Evolutionary conservation across 1,140 invertebrate species (phyloP), one percentile per base, ranked within the genome.

Genomic region (Hylaeus anthracinus): DNA sequence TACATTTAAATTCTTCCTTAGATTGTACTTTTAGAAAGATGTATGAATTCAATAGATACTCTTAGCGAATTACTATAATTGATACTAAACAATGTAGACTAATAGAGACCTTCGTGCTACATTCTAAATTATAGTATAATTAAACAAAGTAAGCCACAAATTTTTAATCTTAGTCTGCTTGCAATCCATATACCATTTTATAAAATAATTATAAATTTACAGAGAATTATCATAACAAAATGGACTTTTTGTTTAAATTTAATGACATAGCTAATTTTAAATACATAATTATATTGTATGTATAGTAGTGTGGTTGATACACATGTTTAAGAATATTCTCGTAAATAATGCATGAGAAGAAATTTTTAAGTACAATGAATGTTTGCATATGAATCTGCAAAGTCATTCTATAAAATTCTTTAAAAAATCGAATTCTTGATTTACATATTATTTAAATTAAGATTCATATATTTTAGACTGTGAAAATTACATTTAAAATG

Each of bases 41-140:
- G 55, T 77, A 60, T 14, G 43, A 84, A 74, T 81, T 71, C 12
- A 79, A 48, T 65, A 79, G 53, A 65, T 10, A 67, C 4, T 43
- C 60, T 72, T 60, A 82, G 45, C 26, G 5, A 79, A 86, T 66
- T 79, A 64, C 51, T 86, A 73, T 61, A 64, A 83, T 69, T 70
- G 76, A 72, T 86, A 71, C 64, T 51, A 76, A 74, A 39, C 14
- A 79, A 56, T 75, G 53, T 58, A 75, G 79, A 79, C 58, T 72
- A 77, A 66, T 71, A 83, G 84, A 77, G 72, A 76, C 64, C 48
- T 86, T 83, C 76, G 84, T 86, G 85, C 84, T 86, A 76, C 63
- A 86, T 75, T 86, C 66, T 55, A 72, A 72, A 77, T 78, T 85
- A 15, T 71, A 48, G 26, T 48, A 56, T 66, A 58, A 43, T 45